Percentiles rank a stretch among this genome's conserved stretches.
These are phyloP conservation scores for Drosophila bipectinata DNA, from an alignment of 1,140 invertebrate genomes.

Conservation along the genomic window DNA sequence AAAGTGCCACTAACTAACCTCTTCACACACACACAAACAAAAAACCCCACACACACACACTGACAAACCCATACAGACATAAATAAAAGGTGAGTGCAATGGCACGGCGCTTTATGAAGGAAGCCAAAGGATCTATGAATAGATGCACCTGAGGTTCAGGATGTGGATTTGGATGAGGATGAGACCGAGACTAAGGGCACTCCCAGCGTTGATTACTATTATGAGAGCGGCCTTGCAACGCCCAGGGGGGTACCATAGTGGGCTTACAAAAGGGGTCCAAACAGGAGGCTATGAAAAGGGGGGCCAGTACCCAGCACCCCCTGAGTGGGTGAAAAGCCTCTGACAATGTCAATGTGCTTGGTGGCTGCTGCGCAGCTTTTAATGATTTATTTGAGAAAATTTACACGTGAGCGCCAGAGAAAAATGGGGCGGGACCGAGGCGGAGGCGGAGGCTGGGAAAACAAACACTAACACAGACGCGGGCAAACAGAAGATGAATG, in stretches of 20 bases:
- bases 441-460: conserved; percentile 36
- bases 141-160: conserved; percentile 41
- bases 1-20: conserved; percentile 79
- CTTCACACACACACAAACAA: conserved; percentile 36
- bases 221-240: conserved; percentile 59
- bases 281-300: no score
- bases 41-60: conserved; percentile 9
- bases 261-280: conserved; percentile 7
- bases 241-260: neutral
- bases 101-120: conserved; percentile 73
- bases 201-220: conserved; percentile 76
- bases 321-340: conserved; percentile 32
- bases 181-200: conserved; percentile 64
- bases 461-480: conserved; percentile 45
- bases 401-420: conserved; percentile 71
- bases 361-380: conserved; percentile 67
- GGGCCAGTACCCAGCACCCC: neutral
- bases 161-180: conserved; percentile 30
- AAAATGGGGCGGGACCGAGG: conserved; percentile 10
- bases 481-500: conserved; percentile 65
- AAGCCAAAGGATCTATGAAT: conserved; percentile 69
- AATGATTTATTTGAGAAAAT: conserved; percentile 82
- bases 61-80: conserved; percentile 4
- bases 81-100: conserved; percentile 65
- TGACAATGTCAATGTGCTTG: conserved; percentile 77